Conservation (phyloP, 2,113 vertebrate genomes). For the Percopsis transmontana region DNA sequence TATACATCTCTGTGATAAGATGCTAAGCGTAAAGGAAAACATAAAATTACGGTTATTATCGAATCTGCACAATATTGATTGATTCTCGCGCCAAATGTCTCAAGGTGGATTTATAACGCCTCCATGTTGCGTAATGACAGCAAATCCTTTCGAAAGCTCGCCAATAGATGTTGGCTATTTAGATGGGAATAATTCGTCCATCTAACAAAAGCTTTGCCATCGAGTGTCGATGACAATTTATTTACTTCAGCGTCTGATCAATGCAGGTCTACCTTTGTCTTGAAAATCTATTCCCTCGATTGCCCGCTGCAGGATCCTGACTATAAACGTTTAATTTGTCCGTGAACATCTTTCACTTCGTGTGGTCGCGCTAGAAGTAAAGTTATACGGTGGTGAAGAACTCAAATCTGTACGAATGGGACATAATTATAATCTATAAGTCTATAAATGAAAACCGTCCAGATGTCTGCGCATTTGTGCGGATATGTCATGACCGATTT, state of each 20-base stretch:
- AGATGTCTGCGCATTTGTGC: too few relatives aligned
- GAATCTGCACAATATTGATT: slow-evolving; percentile 39
- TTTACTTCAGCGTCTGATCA: slow-evolving; percentile 58
- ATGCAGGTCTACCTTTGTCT: slow-evolving; percentile 56
- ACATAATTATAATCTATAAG: too few relatives aligned
- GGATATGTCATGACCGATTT: slow-evolving; percentile 15
- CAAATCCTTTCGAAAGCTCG: slow-evolving; percentile 33
- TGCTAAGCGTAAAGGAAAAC: slow-evolving; percentile 12
- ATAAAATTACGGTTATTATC: slow-evolving; percentile 8
- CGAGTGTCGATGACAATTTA: slow-evolving; percentile 51
- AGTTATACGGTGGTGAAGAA: too few relatives aligned
- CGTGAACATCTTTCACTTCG: slow-evolving; percentile 5
- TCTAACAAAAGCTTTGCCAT: slow-evolving; percentile 52
- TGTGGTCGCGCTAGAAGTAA: too few relatives aligned
- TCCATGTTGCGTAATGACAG: slow-evolving; percentile 35
- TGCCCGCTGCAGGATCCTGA: slow-evolving; percentile 38
- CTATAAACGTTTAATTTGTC: slow-evolving; percentile 47
- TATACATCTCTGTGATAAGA: slow-evolving; percentile 1
- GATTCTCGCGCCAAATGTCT: slow-evolving; percentile 18
- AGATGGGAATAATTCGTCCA: slow-evolving; percentile 32
- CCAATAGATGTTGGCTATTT: slow-evolving; percentile 45
- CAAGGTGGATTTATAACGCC: slow-evolving; percentile 42
- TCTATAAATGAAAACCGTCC: background rate
- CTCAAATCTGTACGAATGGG: too few relatives aligned
- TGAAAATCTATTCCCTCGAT: slow-evolving; percentile 53